Evolutionary conservation across 2,888 invertebrate genomes (phyloP), one percentile per base, ranked within the genome.

Genomic region (Parthenolecanium corni): DNA sequence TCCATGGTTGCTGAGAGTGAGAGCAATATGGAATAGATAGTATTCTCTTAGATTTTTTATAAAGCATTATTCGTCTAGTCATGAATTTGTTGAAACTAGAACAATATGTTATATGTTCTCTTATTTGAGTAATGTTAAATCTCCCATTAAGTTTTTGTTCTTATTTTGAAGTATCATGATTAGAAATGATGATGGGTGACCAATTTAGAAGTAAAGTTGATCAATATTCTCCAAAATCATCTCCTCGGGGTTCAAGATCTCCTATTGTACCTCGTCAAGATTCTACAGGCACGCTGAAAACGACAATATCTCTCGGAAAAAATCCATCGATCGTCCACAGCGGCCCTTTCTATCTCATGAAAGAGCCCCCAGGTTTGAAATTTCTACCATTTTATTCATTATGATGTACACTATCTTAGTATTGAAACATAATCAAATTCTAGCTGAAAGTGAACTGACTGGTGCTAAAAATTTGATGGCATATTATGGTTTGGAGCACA

Each of bases 311-410:
- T 67, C 79, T 96, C 69, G 95, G 95, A 69, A 95, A 95, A 77
- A 94, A 93, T 74, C 95, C 96, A 64, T 89, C 94, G 65, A 94
- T 96, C 71, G 91, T 95, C 76, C 92, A 93, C 75, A 91, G 91
- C 77, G 95, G 95, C 72, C 95, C 95, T 71, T 96, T 96, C 77
- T 96, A 96, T 79, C 85, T 96, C 75, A 90, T 95, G 86, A 93
- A 92, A 80, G 93, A 93, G 77, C 89, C 90, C 72, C 91, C 91
- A 78, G 86, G 90, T 89, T 78, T 72, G 71, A 52, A 52, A 52
- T 4, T 11, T 16, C 20, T 36, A 31, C 20, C 14, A 36, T 52
- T 49, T 12, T 49, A 2, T 5, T 44, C 5, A 16, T 42, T 42
- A 42, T 14, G 44, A 42, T 42, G 14, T 18, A 11, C 16, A 14